Conservation (phyloP, 2,113 vertebrate genomes). For the Megaceryle maxima region DNA sequence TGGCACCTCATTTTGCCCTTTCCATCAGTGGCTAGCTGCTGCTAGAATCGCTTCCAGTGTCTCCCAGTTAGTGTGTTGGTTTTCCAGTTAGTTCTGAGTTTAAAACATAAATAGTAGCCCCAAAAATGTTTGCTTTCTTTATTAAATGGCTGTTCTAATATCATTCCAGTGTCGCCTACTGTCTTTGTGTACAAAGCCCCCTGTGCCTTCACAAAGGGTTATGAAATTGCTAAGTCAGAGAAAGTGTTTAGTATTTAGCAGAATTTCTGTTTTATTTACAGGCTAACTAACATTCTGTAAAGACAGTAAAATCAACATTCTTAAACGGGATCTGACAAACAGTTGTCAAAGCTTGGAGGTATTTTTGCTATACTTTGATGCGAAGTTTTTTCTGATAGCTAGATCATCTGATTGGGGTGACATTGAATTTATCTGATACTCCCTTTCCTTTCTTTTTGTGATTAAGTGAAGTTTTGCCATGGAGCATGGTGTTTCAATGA, state of each 20-base stretch:
- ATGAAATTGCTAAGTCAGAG: background rate
- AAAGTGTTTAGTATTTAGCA: background rate
- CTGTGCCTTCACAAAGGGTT: background rate
- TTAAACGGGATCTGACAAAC: background rate
- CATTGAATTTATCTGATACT: background rate
- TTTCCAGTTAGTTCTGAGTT: background rate
- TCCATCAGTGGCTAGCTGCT: background rate
- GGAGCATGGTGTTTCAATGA: background rate
- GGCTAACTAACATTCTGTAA: background rate
- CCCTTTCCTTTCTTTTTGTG: no score
- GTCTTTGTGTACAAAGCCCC: background rate
- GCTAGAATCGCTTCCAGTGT: background rate
- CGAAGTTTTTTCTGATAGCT: background rate
- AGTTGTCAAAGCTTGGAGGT: background rate
- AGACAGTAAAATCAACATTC: background rate
- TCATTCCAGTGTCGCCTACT: background rate
- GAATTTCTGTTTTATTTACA: background rate
- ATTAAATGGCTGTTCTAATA: background rate
- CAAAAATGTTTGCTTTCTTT: background rate
- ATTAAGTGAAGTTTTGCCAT: background rate
- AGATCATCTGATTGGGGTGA: background rate
- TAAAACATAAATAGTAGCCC: background rate
- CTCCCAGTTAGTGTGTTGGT: background rate
- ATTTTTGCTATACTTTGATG: background rate
- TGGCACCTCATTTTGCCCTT: background rate